These are phyloP conservation scores for Epirrhoe tristata DNA, from an alignment of 2,888 invertebrate genomes.

Conservation along the genomic window DNA sequence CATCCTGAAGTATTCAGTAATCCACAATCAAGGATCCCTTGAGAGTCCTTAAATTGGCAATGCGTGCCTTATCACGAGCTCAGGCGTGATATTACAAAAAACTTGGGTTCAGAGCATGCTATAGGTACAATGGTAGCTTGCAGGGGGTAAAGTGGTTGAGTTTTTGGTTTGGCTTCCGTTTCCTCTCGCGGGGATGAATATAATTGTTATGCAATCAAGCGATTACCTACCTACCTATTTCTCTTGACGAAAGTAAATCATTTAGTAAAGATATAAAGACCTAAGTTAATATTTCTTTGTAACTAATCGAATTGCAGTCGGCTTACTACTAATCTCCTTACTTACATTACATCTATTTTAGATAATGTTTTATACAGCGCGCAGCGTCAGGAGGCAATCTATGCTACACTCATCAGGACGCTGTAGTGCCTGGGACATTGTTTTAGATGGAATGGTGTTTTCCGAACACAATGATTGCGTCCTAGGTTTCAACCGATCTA, in stretches of 20 bases:
- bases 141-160: not conserved
- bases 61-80: conserved; percentile 68
- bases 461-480: too few species aligned
- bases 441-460: too few species aligned
- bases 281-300: too few species aligned
- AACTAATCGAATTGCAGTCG: too few species aligned
- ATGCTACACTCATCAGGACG: too few species aligned
- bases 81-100: conserved; percentile 64
- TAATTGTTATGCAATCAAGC: not conserved
- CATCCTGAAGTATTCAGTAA: conserved; percentile 35
- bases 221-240: not conserved
- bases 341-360: too few species aligned
- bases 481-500: not conserved
- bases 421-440: too few species aligned
- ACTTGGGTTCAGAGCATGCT: conserved; percentile 46
- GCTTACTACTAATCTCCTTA: too few species aligned
- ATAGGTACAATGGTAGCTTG: conserved; percentile 34
- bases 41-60: conserved; percentile 53
- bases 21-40: conserved; percentile 43
- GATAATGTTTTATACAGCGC: too few species aligned
- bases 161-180: conserved; percentile 23
- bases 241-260: too few species aligned
- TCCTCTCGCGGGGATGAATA: conserved; percentile 8
- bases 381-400: too few species aligned
- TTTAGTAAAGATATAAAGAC: too few species aligned